Percentiles rank a stretch among this genome's conserved stretches.
Conservation (phyloP, 2,113 vertebrate species). For the Vidua chalybeata region DNA sequence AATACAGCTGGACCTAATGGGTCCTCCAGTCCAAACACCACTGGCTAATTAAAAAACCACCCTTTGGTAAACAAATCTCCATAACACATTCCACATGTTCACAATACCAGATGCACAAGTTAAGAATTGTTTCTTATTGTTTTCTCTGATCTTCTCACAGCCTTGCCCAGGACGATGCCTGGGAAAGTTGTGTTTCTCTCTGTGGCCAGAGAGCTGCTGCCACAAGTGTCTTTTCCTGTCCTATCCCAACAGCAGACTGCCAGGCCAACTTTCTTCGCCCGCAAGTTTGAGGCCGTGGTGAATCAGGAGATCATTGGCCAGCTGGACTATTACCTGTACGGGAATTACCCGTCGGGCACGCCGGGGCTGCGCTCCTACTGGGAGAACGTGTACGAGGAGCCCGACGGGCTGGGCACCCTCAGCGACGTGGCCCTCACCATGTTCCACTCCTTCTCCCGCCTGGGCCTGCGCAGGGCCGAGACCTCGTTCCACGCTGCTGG, state of each 20-base stretch:
- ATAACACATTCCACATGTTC: background rate
- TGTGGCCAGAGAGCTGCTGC: background rate
- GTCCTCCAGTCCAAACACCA: background rate
- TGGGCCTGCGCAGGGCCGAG: slow-evolving; percentile 85
- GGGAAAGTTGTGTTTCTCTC: background rate
- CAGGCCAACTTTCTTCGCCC: slow-evolving; percentile 95
- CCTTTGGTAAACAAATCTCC: background rate
- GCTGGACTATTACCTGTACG: slow-evolving; percentile 91
- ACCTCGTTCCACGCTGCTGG: slow-evolving; percentile 78
- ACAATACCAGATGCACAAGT: no score
- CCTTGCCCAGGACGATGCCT: background rate
- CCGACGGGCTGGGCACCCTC: slow-evolving; percentile 84
- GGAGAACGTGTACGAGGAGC: slow-evolving; percentile 92
- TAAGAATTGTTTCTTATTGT: no score
- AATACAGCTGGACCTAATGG: background rate
- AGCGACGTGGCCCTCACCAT: slow-evolving; percentile 87
- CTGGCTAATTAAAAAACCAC: background rate
- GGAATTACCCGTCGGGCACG: slow-evolving; percentile 83
- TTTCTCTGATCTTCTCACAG: background rate
- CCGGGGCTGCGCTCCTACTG: slow-evolving; percentile 89
- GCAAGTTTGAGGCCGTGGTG: slow-evolving; percentile 96
- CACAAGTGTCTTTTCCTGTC: background rate
- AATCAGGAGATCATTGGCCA: slow-evolving; percentile 97
- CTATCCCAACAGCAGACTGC: slow-evolving; percentile 87
- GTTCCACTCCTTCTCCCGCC: slow-evolving; percentile 87